Percentiles rank a stretch among this genome's conserved stretches.
Evolutionary conservation across 30 jellyfish, hydroid and myxozoan genomes (phyloP).

Genomic region (Sanderia malayensis): DNA sequence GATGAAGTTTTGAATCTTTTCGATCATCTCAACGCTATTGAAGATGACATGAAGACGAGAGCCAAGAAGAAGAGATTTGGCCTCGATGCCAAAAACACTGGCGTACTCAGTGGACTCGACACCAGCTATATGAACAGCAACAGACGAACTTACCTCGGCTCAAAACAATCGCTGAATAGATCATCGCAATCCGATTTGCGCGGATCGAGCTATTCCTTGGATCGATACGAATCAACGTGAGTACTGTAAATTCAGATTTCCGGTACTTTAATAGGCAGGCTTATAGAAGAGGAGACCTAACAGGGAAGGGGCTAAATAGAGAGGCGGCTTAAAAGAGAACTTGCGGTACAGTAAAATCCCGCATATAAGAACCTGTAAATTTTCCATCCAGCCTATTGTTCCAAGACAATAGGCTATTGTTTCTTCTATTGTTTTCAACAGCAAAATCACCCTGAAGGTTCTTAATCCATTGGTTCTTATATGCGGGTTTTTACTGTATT

Average conservation of each 20-base stretch:
- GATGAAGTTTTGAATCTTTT: conserved; percentile 45
- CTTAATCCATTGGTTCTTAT: too few relatives aligned
- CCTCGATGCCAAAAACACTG: too few relatives aligned
- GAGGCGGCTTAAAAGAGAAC: not conserved
- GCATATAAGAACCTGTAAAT: too few relatives aligned
- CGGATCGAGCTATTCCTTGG: conserved; percentile 33
- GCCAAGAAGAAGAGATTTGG: conserved; percentile 13
- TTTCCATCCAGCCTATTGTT: too few relatives aligned
- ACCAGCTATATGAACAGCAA: not conserved
- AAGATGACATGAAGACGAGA: conserved; percentile 34
- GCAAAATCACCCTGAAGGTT: too few relatives aligned
- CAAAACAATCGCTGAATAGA: conserved; percentile 34
- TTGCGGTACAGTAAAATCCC: too few relatives aligned
- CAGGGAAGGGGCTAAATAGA: too few relatives aligned
- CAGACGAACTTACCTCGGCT: conserved; percentile 40
- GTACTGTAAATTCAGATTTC: not conserved
- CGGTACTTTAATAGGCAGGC: not conserved
- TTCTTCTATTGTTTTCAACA: too few relatives aligned
- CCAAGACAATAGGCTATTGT: too few relatives aligned
- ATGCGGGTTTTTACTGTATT: too few relatives aligned
- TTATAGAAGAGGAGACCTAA: not conserved
- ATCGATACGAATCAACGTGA: conserved; percentile 14
- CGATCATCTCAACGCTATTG: conserved; percentile 55
- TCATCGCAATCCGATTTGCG: conserved; percentile 50
- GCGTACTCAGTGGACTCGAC: not conserved